Percentiles rank a stretch among this genome's conserved stretches.
These are phyloP conservation scores for Oreohelix idahoensis DNA, from an alignment of 1,140 invertebrate genomes.

Conservation along the genomic window DNA sequence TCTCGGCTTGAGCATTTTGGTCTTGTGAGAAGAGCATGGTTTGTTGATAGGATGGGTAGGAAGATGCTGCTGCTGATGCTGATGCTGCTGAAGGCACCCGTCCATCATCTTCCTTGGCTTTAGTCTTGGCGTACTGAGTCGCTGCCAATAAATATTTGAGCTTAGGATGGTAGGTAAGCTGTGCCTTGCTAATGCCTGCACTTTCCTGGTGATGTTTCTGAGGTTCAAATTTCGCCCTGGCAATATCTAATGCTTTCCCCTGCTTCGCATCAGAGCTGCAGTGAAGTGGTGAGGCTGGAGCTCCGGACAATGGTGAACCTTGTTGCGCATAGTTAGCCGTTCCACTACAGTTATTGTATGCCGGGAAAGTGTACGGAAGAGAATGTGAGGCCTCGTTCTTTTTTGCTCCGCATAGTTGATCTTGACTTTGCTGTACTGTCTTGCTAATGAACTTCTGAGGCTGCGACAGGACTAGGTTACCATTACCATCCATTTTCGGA, in stretches of 20 bases:
- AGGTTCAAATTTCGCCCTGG: not conserved
- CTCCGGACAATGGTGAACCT: not conserved
- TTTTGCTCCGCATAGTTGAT: not conserved
- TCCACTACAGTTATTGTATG: not conserved
- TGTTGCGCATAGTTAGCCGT: not conserved
- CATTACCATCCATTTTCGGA: constrained; percentile 31
- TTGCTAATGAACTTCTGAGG: not conserved
- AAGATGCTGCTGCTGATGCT: not conserved
- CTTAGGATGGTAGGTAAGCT: constrained; percentile 29
- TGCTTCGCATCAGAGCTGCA: not conserved
- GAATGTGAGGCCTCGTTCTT: not conserved
- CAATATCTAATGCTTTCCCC: not conserved
- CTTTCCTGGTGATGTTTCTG: not conserved
- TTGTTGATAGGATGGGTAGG: not conserved
- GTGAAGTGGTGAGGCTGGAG: constrained; percentile 3
- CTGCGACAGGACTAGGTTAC: constrained; percentile 24
- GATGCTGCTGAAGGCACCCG: not conserved
- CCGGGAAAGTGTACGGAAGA: not conserved
- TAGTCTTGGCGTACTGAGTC: constrained; percentile 23
- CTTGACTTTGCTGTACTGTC: not conserved
- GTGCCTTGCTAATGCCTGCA: not conserved
- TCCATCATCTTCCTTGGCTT: not conserved
- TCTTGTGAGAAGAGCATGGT: constrained; percentile 5
- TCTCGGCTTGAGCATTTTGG: constrained; percentile 4
- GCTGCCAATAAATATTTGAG: constrained; percentile 34